Percentiles rank a stretch among this genome's conserved stretches.
Evolutionary conservation across 2,113 vertebrate genomes (phyloP).

Genomic region (Lipophrys pholis): DNA sequence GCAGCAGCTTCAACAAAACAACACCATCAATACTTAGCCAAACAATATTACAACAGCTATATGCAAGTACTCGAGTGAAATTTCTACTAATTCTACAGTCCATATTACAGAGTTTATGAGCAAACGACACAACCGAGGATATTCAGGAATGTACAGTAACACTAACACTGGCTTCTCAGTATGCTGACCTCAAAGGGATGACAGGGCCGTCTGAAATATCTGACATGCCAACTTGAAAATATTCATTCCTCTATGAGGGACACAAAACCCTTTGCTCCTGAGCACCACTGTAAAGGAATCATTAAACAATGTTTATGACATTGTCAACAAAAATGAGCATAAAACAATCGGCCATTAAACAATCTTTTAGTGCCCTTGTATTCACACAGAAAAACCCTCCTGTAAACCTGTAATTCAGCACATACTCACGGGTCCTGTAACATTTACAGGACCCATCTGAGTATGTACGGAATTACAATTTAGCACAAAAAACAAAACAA

Average conservation of each 20-base stretch:
- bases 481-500: not conserved
- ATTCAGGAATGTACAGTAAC: constrained; percentile 4
- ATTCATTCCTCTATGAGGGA: not conserved
- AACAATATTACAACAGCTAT: not conserved
- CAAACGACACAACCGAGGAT: not conserved
- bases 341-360: not conserved
- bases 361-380: too few species aligned
- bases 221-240: constrained; percentile 38
- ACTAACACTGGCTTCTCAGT: not conserved
- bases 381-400: not conserved
- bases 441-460: too few species aligned
- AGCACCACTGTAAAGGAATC: constrained; percentile 10
- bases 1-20: constrained; percentile 5
- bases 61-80: not conserved
- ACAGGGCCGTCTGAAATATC: constrained; percentile 56
- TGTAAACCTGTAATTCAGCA: not conserved
- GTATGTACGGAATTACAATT: not conserved
- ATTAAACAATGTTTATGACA: not conserved
- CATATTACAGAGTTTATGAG: not conserved
- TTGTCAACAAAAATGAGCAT: not conserved
- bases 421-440: too few species aligned
- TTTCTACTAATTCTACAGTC: not conserved
- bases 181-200: constrained; percentile 4
- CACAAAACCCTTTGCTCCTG: not conserved
- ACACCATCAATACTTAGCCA: not conserved